Evolutionary conservation across 1,140 invertebrate species (phyloP).

Genomic region (Nilaparvata lugens): DNA sequence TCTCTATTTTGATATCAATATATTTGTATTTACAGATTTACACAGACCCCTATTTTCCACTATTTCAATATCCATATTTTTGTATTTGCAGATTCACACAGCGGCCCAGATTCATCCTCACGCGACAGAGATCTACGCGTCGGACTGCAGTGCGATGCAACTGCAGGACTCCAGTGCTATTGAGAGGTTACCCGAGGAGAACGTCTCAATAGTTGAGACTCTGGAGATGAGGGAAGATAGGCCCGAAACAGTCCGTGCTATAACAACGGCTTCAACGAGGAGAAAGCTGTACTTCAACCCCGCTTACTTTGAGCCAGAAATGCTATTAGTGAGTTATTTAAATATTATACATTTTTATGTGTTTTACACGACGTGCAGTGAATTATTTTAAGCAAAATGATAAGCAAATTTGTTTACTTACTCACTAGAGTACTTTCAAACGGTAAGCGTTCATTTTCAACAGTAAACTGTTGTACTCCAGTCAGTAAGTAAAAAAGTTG

Average conservation of each 20-base stretch:
- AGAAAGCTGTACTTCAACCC: constrained; percentile 80
- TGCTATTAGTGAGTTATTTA: constrained; percentile 67
- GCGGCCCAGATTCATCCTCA: background rate
- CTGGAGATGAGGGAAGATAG: constrained; percentile 50
- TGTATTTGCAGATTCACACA: background rate
- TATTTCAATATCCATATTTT: no score
- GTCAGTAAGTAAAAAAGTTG: no score
- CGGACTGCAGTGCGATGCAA: background rate
- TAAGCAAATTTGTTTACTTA: no score
- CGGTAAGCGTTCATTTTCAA: no score
- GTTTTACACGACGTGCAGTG: no score
- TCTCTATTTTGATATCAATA: no score
- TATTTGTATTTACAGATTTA: no score
- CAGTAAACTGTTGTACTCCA: no score
- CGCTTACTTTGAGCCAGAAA: constrained; percentile 76
- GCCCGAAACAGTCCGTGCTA: constrained; percentile 48
- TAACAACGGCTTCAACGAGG: constrained; percentile 50
- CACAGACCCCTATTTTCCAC: no score
- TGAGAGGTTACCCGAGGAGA: constrained; percentile 68
- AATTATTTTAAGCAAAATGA: no score
- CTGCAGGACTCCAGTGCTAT: constrained; percentile 39
- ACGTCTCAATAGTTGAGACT: constrained; percentile 74
- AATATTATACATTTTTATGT: no score
- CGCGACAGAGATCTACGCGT: background rate
- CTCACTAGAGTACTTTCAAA: no score